A percentile compares a stretch with the other conserved stretches of the same genome.
These are phyloP conservation scores for Drosophila equinoxialis DNA, from an alignment of 1,140 invertebrate species.

Conservation along the genomic window DNA sequence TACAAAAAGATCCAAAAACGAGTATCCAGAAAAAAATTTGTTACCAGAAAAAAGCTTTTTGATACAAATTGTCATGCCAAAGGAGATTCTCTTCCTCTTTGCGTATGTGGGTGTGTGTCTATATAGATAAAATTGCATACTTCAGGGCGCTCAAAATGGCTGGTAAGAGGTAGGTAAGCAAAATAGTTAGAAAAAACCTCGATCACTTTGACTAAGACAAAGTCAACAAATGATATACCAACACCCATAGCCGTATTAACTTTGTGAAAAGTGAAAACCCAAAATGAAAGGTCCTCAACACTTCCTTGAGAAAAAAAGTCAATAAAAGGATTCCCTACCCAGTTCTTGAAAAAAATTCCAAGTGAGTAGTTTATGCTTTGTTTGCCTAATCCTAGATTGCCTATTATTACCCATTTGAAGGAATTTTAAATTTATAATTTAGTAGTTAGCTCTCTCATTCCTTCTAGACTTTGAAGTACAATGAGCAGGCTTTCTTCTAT, in stretches of 20 bases:
- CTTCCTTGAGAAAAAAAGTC: too few species aligned
- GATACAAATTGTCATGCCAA: constrained; percentile 46
- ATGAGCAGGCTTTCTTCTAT: too few species aligned
- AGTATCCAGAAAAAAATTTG: constrained; percentile 11
- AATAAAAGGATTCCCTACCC: too few species aligned
- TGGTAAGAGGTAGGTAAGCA: too few species aligned
- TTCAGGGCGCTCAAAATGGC: constrained; percentile 17
- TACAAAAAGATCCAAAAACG: constrained; percentile 39
- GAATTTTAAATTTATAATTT: too few species aligned
- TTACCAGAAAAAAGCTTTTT: constrained; percentile 12
- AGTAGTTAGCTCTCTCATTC: too few species aligned
- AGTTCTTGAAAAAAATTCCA: too few species aligned
- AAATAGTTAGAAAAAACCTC: background rate
- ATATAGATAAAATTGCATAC: constrained; percentile 13
- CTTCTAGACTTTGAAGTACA: too few species aligned
- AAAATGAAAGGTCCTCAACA: background rate
- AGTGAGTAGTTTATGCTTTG: too few species aligned
- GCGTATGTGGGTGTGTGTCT: background rate
- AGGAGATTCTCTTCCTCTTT: background rate
- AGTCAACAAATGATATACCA: background rate
- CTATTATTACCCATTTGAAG: too few species aligned
- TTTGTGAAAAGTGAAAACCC: background rate
- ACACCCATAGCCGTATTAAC: background rate
- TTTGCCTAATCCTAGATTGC: too few species aligned
- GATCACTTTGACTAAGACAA: constrained; percentile 8